Base-by-base conservation (phyloP, 2,888 invertebrate genomes). In the Imbricaverruca yamaguchii region DNA sequence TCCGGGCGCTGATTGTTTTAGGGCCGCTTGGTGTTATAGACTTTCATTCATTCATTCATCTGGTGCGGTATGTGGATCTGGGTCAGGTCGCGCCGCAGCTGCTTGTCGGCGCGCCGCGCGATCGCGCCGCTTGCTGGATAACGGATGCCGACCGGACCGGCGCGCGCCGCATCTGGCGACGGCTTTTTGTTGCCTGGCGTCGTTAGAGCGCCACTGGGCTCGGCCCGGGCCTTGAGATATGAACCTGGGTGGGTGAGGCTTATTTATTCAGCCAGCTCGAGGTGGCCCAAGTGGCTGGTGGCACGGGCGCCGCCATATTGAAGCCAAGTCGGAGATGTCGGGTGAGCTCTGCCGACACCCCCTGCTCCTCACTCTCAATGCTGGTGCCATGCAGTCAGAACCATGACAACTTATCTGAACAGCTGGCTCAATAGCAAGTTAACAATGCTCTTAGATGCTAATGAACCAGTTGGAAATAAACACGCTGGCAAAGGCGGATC, bases 111-210 rank as follows among this genome's bases (percentile, higher is more conserved):
- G 59, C 59, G 59, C 59, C 59, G 59, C 12, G 12, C 74, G 55
- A 21, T 21, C 10, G 21, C 55, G 74, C 74, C 74, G 74, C 74
- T 21, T 23, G 13, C 53, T 7, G 53, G 55, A 13, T 55, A 65
- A 65, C 65, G 65, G 65, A 65, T 23, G 65, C 12, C 65, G 65
- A 10, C 65, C 65, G 65, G n/a, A 59, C 65, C 65, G 7, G 65
- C 65, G n/a, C 9, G n/a, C 15, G 18, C 74, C 53, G 55, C 74
- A 74, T 74, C 74, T 74, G 74, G 74, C 74, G 74, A 74, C 74
- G 18, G 39, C 74, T 74, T 74, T 74, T 74, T 74, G 74, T 74
- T 55, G 18, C 18, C 21, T 21, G 74, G 65, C 65, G 65, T 12
- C 55, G 69, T 9, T n/a, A 11, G 74, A 13, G 74, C 74, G 74